phyloP scores from a whole-genome alignment of 1,140 invertebrate species.

The Anoplophora glabripennis region DNA sequence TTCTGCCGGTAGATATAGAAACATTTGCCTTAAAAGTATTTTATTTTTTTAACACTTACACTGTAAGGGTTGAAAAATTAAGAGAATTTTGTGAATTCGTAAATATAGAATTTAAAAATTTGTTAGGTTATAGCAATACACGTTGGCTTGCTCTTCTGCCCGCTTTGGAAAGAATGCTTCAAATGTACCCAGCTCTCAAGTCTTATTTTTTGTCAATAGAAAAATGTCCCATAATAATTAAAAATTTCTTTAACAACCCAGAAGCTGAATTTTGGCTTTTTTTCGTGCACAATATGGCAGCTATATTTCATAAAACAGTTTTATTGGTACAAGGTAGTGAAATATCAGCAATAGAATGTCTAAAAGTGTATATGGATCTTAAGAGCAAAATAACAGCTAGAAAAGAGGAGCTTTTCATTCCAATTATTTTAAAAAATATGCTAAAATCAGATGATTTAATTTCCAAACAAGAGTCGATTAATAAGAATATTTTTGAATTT shows the following conservation, averaged over 20 bases:
- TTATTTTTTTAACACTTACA: slow-evolving; percentile 9
- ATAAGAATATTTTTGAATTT: no score
- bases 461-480: no score
- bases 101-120: slow-evolving; percentile 23
- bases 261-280: slow-evolving; percentile 16
- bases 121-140: slow-evolving; percentile 23
- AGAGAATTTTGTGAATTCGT: slow-evolving; percentile 1
- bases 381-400: neutral
- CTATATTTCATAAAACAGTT: slow-evolving; percentile 17
- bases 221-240: slow-evolving; percentile 21
- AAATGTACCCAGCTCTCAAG: slow-evolving; percentile 29
- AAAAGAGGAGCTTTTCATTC: neutral
- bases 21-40: slow-evolving; percentile 39
- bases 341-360: slow-evolving; percentile 6
- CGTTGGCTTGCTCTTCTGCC: slow-evolving; percentile 35
- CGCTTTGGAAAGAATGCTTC: slow-evolving; percentile 29
- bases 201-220: slow-evolving; percentile 29
- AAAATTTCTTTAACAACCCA: slow-evolving; percentile 19
- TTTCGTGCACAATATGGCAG: slow-evolving; percentile 21
- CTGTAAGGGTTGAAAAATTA: no score
- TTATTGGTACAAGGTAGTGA: slow-evolving; percentile 9
- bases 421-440: neutral
- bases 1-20: slow-evolving; percentile 36
- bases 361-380: neutral
- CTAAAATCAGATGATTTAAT: no score